A percentile compares a stretch with the other conserved stretches of the same genome.
These are phyloP conservation scores for Botia almorhae DNA, from an alignment of 2,797 vertebrate genomes.

Conservation along the genomic window DNA sequence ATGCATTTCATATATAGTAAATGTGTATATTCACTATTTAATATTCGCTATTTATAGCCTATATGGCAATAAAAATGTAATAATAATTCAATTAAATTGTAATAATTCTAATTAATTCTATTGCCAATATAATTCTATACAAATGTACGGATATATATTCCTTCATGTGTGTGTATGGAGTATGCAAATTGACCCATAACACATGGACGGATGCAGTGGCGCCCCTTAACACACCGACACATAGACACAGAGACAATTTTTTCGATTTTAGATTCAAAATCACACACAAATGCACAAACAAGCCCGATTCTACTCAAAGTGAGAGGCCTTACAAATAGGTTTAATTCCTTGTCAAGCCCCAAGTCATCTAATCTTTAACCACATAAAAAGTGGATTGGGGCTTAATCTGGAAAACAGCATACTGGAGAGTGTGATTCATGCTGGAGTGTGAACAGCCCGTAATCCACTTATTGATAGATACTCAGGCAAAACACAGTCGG, in stretches of 20 bases:
- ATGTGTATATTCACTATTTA: too few species aligned
- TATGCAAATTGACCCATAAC: not conserved
- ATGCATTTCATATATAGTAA: too few species aligned
- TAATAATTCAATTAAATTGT: too few species aligned
- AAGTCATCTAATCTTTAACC: slow-evolving; percentile 56
- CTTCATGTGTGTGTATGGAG: slow-evolving; percentile 7
- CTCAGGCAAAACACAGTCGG: slow-evolving; percentile 49
- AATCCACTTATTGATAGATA: slow-evolving; percentile 63
- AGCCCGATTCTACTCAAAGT: slow-evolving; percentile 23
- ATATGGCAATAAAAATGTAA: too few species aligned
- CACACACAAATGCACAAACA: slow-evolving; percentile 30
- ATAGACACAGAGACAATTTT: slow-evolving; percentile 3
- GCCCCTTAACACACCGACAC: not conserved
- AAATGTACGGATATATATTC: too few species aligned
- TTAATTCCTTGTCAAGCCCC: slow-evolving; percentile 46
- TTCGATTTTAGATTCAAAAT: slow-evolving; percentile 10
- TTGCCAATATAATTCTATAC: too few species aligned
- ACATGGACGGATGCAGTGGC: not conserved
- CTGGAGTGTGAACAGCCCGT: slow-evolving; percentile 56
- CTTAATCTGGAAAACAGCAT: slow-evolving; percentile 58
- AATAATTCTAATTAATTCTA: too few species aligned
- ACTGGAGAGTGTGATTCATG: slow-evolving; percentile 49
- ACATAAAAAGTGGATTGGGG: slow-evolving; percentile 54
- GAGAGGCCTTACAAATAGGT: slow-evolving; percentile 49
- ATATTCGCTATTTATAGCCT: too few species aligned